Base-by-base conservation (phyloP, 23 tunicate genomes). In the Aplidium turbinatum region DNA sequence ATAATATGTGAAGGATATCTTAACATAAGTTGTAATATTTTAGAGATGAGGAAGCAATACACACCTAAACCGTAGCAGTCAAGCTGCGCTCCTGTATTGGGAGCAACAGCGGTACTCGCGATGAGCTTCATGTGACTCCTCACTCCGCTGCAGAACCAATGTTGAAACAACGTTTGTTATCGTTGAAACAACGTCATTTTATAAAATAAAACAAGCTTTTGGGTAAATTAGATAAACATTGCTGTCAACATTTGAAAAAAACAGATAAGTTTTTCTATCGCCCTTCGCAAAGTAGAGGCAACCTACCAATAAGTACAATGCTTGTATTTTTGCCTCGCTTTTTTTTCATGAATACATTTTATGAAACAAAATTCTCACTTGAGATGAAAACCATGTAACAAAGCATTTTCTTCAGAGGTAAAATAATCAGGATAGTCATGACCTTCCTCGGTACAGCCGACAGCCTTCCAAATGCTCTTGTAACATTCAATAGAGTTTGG, bases 401-500 rank as follows among this genome's bases (percentile, higher is more conserved):
- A 5, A 4, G 30, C 35, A 6, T 25, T 60, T 60, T 60, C n/a
- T 5, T 5, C 18, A 5, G 9, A 3, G 5, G 67, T 5, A 4
- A 60, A 60, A 60, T 60, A 29, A 28, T 5, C 67, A 4, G 67
- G 67, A 26, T 16, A 60, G 5, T 28, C 7, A 4, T 60, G 35
- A 25, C 67, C 67, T 25, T 26, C 19, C 3, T 29, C 35, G 7
- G 31, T 5, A 29, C 67, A 60, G 19, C 67, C 67, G 6, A 60
- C 67, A 60, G 30, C 21, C 6, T 6, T 6, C 67, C 67, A 60
- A 60, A 60, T 60, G 13, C 38, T 29, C 6, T 5, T 26, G 35
- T 60, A 60, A 60, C 67, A 60, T 5, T 29, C 35, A 3, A 4
- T 25, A 4, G 67, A 60, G 31, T 60, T 35, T 4, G 67, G 67